These are phyloP conservation scores for Ommatoiulus sabulosus DNA, from an alignment of 2,888 invertebrate genomes.

Conservation along the genomic window DNA sequence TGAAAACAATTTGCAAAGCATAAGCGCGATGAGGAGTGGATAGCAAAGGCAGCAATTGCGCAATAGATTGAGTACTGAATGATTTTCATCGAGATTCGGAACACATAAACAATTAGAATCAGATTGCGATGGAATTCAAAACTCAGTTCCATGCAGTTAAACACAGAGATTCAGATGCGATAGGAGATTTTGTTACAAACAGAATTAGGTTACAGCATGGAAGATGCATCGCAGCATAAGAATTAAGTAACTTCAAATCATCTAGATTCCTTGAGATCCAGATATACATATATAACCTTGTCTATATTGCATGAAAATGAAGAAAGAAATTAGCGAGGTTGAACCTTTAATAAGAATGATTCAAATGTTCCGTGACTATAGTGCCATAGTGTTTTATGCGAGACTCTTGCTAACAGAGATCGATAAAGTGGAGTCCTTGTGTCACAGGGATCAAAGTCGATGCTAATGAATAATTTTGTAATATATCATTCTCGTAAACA, in stretches of 20 bases:
- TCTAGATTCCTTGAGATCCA: too few species aligned
- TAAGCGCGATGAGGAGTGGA: not conserved
- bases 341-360: too few species aligned
- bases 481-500: not conserved
- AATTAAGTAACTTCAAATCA: too few species aligned
- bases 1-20: not conserved
- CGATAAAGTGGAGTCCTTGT: not conserved
- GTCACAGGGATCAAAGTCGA: not conserved
- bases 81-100: not conserved
- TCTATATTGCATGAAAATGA: too few species aligned
- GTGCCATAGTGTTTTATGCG: too few species aligned
- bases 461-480: not conserved
- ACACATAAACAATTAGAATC: not conserved
- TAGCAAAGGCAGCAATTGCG: not conserved
- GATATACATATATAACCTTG: too few species aligned
- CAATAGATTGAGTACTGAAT: not conserved
- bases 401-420: too few species aligned
- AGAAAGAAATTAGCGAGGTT: too few species aligned
- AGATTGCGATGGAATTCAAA: not conserved
- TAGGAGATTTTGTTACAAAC: not conserved
- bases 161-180: not conserved
- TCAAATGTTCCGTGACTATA: too few species aligned
- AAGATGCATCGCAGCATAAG: not conserved
- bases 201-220: not conserved
- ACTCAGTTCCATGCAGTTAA: not conserved